Conservation (phyloP, 2,797 vertebrate species). For the Carapus acus region DNA sequence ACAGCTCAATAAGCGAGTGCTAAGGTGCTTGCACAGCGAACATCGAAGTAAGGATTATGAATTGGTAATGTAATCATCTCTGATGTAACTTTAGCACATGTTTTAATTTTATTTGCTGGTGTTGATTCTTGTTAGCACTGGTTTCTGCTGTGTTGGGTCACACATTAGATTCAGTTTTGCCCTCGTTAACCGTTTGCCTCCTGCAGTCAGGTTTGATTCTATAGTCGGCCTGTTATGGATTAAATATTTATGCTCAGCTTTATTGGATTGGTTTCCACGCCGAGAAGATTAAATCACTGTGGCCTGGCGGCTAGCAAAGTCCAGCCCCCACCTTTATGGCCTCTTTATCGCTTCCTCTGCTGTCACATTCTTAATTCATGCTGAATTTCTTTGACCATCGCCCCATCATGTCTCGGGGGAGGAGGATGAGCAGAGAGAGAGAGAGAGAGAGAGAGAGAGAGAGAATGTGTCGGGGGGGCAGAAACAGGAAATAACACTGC, state of each 20-base stretch:
- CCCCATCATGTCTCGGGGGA: too few species aligned
- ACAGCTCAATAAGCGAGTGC: too few species aligned
- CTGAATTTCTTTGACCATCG: constrained; percentile 36
- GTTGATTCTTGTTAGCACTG: too few species aligned
- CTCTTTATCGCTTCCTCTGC: constrained; percentile 31
- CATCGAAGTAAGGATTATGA: too few species aligned
- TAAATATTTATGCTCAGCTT: constrained; percentile 35
- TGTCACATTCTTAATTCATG: constrained; percentile 21
- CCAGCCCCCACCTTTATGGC: constrained; percentile 18
- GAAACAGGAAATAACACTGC: too few species aligned
- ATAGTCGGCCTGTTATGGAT: constrained; percentile 23
- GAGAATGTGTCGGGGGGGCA: constrained; percentile 49
- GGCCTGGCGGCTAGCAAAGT: constrained; percentile 12
- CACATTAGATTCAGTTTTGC: too few species aligned
- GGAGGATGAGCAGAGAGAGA: constrained; percentile 24
- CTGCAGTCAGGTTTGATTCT: constrained; percentile 1
- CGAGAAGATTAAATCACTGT: constrained; percentile 31
- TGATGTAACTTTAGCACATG: too few species aligned
- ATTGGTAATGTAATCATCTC: too few species aligned
- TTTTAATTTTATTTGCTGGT: too few species aligned
- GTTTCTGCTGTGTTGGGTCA: too few species aligned
- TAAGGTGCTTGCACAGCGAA: too few species aligned
- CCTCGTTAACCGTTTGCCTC: too few species aligned
- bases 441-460: constrained; percentile 44
- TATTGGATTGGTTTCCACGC: constrained; percentile 33